A percentile compares a stretch with the other conserved stretches of the same genome.
phyloP scores from a whole-genome alignment of 2,797 vertebrate species.

The Galagoides demidoff region DNA sequence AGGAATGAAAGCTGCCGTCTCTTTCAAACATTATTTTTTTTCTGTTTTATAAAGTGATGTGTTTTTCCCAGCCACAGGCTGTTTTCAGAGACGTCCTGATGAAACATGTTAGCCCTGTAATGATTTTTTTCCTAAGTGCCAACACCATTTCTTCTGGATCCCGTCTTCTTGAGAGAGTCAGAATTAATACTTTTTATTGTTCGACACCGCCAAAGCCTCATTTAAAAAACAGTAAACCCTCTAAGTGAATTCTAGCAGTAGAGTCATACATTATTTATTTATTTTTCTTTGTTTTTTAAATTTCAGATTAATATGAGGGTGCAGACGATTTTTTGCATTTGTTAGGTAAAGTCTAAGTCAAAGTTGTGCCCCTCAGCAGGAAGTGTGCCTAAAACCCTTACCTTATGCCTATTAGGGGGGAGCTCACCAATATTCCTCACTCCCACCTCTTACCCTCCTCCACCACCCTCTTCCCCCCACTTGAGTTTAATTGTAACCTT shows the following conservation, averaged over 20 bases:
- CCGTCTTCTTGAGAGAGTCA: neutral
- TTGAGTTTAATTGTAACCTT: neutral
- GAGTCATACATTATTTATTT: neutral
- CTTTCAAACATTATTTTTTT: neutral
- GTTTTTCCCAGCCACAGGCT: neutral
- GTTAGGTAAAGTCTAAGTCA: no score
- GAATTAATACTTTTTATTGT: neutral
- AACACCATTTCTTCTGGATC: neutral
- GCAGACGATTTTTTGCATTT: no score
- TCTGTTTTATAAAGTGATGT: neutral
- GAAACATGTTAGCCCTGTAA: neutral
- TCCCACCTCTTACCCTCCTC: no score
- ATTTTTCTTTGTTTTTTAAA: no score
- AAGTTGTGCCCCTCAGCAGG: no score
- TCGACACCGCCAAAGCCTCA: neutral
- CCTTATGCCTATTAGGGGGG: no score
- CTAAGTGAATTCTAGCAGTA: neutral
- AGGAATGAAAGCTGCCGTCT: neutral
- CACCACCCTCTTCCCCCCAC: no score
- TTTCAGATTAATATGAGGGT: no score
- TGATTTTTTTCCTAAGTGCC: neutral
- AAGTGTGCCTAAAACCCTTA: no score
- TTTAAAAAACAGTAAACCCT: slow-evolving; percentile 4
- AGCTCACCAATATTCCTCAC: no score
- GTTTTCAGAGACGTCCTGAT: neutral